These are phyloP conservation scores for Lasioglossum zephyrum DNA, from an alignment of 2,888 invertebrate genomes.

Conservation along the genomic window DNA sequence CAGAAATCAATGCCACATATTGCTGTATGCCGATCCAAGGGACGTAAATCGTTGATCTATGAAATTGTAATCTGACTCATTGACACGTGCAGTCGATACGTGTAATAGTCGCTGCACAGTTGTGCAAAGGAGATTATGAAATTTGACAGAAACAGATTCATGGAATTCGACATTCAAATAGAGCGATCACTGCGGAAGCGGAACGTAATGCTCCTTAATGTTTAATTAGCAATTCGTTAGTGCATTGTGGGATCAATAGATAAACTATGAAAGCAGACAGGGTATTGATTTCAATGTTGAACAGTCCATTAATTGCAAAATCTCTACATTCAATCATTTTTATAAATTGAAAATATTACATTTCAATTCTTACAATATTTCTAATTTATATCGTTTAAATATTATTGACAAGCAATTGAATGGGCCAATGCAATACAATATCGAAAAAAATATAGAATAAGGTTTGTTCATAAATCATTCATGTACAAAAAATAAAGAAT, in stretches of 20 bases:
- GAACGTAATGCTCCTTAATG: not conserved
- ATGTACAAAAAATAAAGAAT: not conserved
- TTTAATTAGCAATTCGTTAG: not conserved
- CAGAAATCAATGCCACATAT: not conserved
- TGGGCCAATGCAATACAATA: not conserved
- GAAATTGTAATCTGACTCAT: not conserved
- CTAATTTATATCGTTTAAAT: not conserved
- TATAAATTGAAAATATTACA: not conserved
- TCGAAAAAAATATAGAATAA: not conserved
- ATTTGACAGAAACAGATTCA: not conserved
- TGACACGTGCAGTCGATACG: not conserved
- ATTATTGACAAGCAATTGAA: not conserved
- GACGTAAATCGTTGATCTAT: not conserved
- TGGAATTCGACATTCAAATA: not conserved
- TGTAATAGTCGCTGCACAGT: not conserved
- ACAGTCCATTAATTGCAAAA: not conserved
- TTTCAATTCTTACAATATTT: not conserved
- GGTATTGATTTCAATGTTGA: not conserved
- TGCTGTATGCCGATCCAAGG: not conserved
- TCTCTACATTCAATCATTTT: not conserved
- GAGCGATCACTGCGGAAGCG: not conserved
- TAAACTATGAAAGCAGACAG: not conserved
- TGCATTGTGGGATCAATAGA: not conserved
- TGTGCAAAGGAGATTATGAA: not conserved
- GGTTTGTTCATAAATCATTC: not conserved